Percentiles rank a stretch among this genome's conserved stretches.
Conservation (phyloP, 2,797 vertebrate genomes). For the Sternarchorhynchus goeldii region DNA sequence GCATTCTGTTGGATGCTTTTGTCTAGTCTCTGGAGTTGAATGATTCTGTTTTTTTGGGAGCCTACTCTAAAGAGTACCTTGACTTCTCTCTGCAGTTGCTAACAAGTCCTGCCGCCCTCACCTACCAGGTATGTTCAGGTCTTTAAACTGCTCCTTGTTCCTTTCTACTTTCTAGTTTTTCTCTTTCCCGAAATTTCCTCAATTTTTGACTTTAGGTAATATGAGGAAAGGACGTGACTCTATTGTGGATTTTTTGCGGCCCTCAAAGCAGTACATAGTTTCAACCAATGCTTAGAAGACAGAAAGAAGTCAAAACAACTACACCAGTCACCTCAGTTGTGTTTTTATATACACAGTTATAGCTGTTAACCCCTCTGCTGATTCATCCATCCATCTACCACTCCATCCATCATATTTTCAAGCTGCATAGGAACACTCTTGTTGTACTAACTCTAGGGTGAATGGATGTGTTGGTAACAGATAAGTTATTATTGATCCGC, state of each 20-base stretch:
- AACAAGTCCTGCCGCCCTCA: slow-evolving; percentile 68
- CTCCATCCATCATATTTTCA: neutral
- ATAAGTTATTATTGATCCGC: too few species aligned
- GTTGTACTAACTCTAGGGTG: too few species aligned
- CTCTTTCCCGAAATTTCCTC: neutral
- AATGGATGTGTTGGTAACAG: too few species aligned
- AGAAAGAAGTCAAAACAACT: slow-evolving; percentile 4
- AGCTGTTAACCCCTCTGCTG: neutral
- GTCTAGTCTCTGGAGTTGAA: slow-evolving; percentile 23
- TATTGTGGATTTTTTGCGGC: slow-evolving; percentile 45
- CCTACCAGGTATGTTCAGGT: slow-evolving; percentile 77
- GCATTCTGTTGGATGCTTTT: slow-evolving; percentile 33
- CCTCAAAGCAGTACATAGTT: slow-evolving; percentile 22
- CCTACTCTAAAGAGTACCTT: slow-evolving; percentile 68
- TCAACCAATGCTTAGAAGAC: slow-evolving; percentile 31
- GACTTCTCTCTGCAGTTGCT: slow-evolving; percentile 79
- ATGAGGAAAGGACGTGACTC: slow-evolving; percentile 41
- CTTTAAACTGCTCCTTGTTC: slow-evolving; percentile 13
- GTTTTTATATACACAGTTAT: neutral
- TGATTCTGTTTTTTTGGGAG: slow-evolving; percentile 42
- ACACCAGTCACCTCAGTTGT: neutral
- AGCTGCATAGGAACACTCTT: too few species aligned
- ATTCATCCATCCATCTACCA: neutral
- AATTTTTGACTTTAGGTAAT: slow-evolving; percentile 2
- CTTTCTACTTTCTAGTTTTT: slow-evolving; percentile 1